Evolutionary conservation across 2,888 invertebrate species (phyloP).

Genomic region (Hydroisotoma schaefferi): DNA sequence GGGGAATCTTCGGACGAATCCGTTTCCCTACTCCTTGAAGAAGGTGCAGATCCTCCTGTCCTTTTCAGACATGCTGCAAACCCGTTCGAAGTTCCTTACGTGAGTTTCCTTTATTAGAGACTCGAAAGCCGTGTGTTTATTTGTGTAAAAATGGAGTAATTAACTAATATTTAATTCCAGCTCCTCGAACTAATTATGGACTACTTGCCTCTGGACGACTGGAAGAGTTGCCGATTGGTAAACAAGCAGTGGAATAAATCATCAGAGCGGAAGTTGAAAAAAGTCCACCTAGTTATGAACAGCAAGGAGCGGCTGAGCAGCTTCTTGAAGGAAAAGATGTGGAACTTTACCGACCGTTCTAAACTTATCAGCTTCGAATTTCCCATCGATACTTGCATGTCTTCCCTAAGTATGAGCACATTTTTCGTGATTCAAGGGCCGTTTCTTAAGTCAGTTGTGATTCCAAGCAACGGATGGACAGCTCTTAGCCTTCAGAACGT

Average conservation of each 20-base stretch:
- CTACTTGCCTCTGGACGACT: slow-evolving; percentile 7
- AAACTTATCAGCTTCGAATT: not conserved
- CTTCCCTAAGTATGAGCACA: not conserved
- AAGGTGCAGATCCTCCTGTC: not conserved
- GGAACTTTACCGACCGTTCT: not conserved
- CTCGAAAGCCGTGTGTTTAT: not conserved
- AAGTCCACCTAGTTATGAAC: not conserved
- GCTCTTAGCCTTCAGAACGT: not conserved
- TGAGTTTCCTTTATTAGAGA: not conserved
- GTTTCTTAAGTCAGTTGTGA: not conserved
- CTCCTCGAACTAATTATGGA: not conserved
- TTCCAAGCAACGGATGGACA: slow-evolving; percentile 1
- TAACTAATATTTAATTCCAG: not conserved
- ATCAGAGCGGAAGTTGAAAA: not conserved
- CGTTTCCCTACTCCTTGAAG: not conserved
- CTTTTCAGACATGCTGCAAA: not conserved
- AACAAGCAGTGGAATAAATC: not conserved
- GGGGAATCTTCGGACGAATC: too few relatives aligned
- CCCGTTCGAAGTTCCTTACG: not conserved
- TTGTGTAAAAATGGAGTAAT: not conserved
- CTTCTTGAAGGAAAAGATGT: not conserved
- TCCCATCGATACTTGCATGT: not conserved
- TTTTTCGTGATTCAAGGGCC: not conserved
- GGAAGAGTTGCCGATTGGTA: slow-evolving; percentile 2
- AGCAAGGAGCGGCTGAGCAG: not conserved